Conservation (phyloP, 2,888 invertebrate species). For the Eretmocerus hayati region DNA sequence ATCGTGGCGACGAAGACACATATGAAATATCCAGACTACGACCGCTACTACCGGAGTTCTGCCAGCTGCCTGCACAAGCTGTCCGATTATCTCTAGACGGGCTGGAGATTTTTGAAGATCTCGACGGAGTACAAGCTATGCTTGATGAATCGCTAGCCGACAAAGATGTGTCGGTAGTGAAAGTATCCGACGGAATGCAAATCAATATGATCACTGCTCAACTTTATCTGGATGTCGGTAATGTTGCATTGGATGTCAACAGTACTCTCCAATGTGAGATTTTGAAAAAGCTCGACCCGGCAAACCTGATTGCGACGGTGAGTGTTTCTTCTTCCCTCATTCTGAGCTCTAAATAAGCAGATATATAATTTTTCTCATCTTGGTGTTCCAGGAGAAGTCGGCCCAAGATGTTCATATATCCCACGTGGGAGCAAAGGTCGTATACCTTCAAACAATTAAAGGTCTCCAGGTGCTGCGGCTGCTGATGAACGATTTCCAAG, state of each 20-base stretch:
- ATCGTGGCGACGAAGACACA: constrained; percentile 64
- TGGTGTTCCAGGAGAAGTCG: constrained; percentile 16
- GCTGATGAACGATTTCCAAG: constrained; percentile 6
- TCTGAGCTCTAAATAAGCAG: too few species aligned
- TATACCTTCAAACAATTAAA: constrained; percentile 10
- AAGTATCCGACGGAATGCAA: neutral
- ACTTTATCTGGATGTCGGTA: constrained; percentile 1
- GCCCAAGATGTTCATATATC: constrained; percentile 15
- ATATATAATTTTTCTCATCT: too few species aligned
- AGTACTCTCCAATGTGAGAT: constrained; percentile 1
- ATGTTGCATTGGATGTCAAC: constrained; percentile 2
- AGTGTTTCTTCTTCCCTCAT: too few species aligned
- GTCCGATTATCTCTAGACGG: constrained; percentile 64
- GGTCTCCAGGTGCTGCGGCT: constrained; percentile 1
- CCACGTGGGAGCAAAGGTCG: constrained; percentile 4
- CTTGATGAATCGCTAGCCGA: constrained; percentile 45
- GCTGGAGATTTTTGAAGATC: constrained; percentile 57
- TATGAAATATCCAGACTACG: constrained; percentile 53
- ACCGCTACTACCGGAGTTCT: constrained; percentile 58
- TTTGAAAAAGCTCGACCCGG: constrained; percentile 1
- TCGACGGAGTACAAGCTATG: constrained; percentile 40
- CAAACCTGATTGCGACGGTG: too few species aligned
- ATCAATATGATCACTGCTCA: neutral
- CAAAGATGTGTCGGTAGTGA: constrained; percentile 8
- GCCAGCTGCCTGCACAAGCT: constrained; percentile 63